These are phyloP conservation scores for Rhyacichthys aspro DNA, from an alignment of 2,797 vertebrate species.

Conservation along the genomic window DNA sequence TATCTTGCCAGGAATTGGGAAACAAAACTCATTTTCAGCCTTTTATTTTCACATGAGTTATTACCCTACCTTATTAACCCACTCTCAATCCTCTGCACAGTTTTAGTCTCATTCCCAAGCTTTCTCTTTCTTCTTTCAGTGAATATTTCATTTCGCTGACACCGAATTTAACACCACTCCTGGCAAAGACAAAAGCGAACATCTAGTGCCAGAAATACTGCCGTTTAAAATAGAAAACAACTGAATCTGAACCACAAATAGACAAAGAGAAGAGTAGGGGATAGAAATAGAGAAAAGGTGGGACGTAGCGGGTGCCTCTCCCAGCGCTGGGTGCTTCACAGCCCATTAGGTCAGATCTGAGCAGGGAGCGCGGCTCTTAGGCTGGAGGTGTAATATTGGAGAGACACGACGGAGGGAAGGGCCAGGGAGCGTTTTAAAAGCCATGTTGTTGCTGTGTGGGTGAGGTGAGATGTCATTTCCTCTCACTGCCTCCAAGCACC, in stretches of 20 bases:
- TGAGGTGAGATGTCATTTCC: conserved; percentile 67
- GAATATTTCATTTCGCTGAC: too few relatives aligned
- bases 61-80: conserved; percentile 8
- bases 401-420: conserved; percentile 42
- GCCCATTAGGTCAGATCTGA: conserved; percentile 64
- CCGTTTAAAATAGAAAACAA: too few relatives aligned
- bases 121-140: too few relatives aligned
- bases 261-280: not conserved
- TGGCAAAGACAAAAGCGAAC: not conserved
- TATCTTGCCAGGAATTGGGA: too few relatives aligned
- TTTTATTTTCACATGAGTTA: conserved; percentile 4
- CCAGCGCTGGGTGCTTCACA: conserved; percentile 34
- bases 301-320: conserved; percentile 4
- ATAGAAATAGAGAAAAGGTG: conserved; percentile 13
- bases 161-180: too few relatives aligned
- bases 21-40: conserved; percentile 4
- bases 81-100: too few relatives aligned
- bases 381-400: conserved; percentile 42
- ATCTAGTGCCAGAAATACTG: too few relatives aligned
- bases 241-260: not conserved
- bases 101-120: too few relatives aligned
- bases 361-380: conserved; percentile 48
- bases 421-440: conserved; percentile 66
- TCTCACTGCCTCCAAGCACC: conserved; percentile 53
- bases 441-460: conserved; percentile 38